Conservation (phyloP, 2,888 invertebrate genomes). For the Quadriops clusia region DNA sequence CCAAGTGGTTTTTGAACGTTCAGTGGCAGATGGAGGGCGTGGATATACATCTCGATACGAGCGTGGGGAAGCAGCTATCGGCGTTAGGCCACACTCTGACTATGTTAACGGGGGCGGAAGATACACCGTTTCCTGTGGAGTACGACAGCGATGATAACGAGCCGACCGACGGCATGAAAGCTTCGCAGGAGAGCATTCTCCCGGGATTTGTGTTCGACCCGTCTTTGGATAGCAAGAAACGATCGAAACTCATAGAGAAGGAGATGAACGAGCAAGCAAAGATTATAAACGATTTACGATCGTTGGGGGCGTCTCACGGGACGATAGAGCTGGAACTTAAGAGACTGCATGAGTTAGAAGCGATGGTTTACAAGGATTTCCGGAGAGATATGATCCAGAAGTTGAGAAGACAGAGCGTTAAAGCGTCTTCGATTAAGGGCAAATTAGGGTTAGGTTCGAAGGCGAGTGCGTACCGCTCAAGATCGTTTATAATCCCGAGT, state of each 20-base stretch:
- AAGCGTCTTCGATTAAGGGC: slow-evolving; percentile 65
- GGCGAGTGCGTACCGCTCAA: slow-evolving; percentile 54
- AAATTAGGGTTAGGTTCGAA: slow-evolving; percentile 57
- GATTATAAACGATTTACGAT: slow-evolving; percentile 80
- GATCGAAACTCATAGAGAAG: slow-evolving; percentile 87
- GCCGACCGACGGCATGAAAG: slow-evolving; percentile 49
- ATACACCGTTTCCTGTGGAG: slow-evolving; percentile 42
- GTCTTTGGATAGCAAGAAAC: slow-evolving; percentile 64
- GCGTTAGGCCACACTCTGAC: slow-evolving; percentile 91
- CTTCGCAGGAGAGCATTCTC: slow-evolving; percentile 60
- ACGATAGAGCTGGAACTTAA: slow-evolving; percentile 89
- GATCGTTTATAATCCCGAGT: slow-evolving; percentile 63
- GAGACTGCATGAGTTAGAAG: slow-evolving; percentile 84
- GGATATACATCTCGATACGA: slow-evolving; percentile 90
- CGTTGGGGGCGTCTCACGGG: slow-evolving; percentile 76
- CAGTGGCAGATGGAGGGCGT: slow-evolving; percentile 99
- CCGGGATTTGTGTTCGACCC: slow-evolving; percentile 78
- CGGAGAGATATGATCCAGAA: slow-evolving; percentile 89
- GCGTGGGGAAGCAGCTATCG: slow-evolving; percentile 90
- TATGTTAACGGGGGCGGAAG: slow-evolving; percentile 84
- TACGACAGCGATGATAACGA: slow-evolving; percentile 73
- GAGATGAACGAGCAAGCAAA: slow-evolving; percentile 97
- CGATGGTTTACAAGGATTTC: slow-evolving; percentile 88
- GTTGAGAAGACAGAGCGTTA: slow-evolving; percentile 71
- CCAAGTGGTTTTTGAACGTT: slow-evolving; percentile 96